phyloP scores from a whole-genome alignment of 2,113 vertebrate genomes.

The Trogon melanurus region DNA sequence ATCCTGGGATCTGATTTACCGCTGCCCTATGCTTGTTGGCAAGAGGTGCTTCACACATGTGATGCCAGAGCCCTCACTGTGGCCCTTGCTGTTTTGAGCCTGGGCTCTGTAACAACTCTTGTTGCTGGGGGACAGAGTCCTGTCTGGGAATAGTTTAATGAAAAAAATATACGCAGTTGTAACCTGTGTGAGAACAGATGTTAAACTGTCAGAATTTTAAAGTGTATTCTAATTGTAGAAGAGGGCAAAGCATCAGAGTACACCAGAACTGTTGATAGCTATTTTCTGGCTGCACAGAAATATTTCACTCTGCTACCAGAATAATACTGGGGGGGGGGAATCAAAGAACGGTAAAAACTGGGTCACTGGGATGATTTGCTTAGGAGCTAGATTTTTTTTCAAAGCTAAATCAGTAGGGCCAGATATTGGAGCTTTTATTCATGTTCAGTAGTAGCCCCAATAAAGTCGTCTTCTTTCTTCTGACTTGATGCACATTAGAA shows the following conservation, averaged over 20 bases:
- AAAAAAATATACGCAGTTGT: background rate
- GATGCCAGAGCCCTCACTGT: background rate
- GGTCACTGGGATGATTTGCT: background rate
- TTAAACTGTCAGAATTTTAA: background rate
- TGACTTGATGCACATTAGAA: background rate
- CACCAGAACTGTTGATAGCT: background rate
- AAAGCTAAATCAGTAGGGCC: background rate
- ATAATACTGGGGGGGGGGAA: background rate
- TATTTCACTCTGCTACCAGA: background rate
- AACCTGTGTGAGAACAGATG: background rate
- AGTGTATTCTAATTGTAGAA: background rate
- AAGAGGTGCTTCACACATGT: background rate
- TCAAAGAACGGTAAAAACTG: conserved; percentile 7
- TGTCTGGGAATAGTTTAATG: background rate
- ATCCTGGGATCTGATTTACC: background rate
- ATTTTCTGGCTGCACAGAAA: background rate
- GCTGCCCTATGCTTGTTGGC: background rate
- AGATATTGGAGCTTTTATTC: background rate
- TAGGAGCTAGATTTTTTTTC: background rate
- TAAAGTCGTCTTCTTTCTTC: background rate
- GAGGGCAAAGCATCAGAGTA: background rate
- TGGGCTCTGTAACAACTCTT: background rate
- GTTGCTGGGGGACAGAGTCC: background rate
- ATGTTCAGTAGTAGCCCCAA: background rate
- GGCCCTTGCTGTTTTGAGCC: background rate